Base-by-base conservation (phyloP, 53 echinoderm and acorn worm genomes). In the Arbacia lixula region DNA sequence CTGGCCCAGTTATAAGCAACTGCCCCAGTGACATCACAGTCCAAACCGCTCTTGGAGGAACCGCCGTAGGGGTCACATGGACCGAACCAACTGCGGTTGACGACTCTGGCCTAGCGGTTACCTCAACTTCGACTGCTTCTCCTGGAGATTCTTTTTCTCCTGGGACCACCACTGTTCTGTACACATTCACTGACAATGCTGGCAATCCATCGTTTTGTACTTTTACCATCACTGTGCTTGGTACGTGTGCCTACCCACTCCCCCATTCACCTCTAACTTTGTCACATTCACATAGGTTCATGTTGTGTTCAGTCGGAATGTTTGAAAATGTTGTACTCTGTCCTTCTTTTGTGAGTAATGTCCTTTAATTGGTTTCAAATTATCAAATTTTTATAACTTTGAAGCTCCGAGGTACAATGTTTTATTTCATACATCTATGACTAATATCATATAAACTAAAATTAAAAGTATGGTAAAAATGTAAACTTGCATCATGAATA, bases 21-120 rank as follows among this genome's bases (percentile, higher is more conserved):
- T 90, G 90, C 34, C 90, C 71, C 12, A 14, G 50, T 6, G 86
- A 86, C 55, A 63, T 90, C 60, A 82, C 83, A 1, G 72, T 85
- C 24, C 32, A 37, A 12, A 92, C 53, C 40, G 40, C 87, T 19
- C 5, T 41, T 5, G 76, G 69, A 2, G 57, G 73, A 6, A 40
- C 28, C 4, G 12, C 86, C 1, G 86, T 83, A 3, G 35, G 37
- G 12, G 83, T 86, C 22, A 90, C 84, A 1, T 90, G 90, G 90
- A 40, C 75, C 4, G 90, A 72, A 33, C 90, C 90, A n/a, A 90
- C 90, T 0, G 86, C 90, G 43, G 75, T 60, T 4, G 90, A 90
- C 50, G 62, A 90, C 46, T 83, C 86, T 24, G 91, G 87, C n/a
- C n/a, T n/a, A 56, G 42, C 28, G 53, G 76, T 75, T 33, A 67